Base-by-base conservation (phyloP, 2,797 vertebrate species). In the Crocidura indochinensis region DNA sequence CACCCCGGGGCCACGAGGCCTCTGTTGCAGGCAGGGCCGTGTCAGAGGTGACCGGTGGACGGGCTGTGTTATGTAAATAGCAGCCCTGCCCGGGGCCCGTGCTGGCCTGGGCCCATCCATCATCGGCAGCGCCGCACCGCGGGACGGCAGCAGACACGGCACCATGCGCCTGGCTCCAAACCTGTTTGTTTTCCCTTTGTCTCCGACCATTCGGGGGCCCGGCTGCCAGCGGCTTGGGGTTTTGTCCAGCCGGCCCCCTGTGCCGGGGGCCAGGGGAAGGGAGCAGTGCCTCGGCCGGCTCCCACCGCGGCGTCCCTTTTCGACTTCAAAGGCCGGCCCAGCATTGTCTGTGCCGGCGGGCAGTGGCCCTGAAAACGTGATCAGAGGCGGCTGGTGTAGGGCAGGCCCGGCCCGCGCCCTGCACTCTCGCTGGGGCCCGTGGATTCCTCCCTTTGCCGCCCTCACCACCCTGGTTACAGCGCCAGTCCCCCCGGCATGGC, bases 41-140 rank as follows among this genome's bases (percentile, higher is more conserved):
- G 98, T 98, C 98, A 98, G 97, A 98, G 98, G 98, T 98, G 97
- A 97, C 97, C 97, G 97, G 97, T 98, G 97, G 98, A 98, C 97
- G 98, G 98, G 98, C 98, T 98, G 98, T 98, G 98, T 99, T 99
- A 99, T 99, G 99, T 99, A 99, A 99, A 99, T 99, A 99, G 98
- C 98, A 49, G 91, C 92, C 94, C 95, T 87, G 94, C 95, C 79
- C 2, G 60, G 96, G 92, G 98, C 98, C 96, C 98, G 98, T 99
- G 98, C 98, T 97, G 98, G 98, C 96, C 97, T 97, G 94, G 98
- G 38, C 38, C 98, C 99, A 99, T 99, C 99, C 99, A 99, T 99
- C 99, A 99, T 98, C 98, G 62, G 24, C 62, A 11, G 62, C 97
- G 38, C 96, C 65, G 97, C 97, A 84, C 95, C 27, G 98, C 98